Base-by-base conservation (phyloP, 2,888 invertebrate species). In the Baccha elongata region DNA sequence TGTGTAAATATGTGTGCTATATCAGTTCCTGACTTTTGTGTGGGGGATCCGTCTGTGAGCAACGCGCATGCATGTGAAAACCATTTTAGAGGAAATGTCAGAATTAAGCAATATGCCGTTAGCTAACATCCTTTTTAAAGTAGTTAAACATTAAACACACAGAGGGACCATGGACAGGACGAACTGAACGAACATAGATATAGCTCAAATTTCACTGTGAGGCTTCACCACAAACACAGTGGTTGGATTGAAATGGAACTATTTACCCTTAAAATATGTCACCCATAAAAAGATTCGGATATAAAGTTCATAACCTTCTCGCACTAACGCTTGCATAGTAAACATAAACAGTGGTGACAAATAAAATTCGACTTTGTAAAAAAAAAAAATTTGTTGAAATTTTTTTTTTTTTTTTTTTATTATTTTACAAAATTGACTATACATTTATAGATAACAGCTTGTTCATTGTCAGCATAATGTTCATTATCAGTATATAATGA, bases 221-320 rank as follows among this genome's bases (percentile, higher is more conserved):
- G 74, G 74, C 58, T 67, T 71, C 58, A 46, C 64, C 76, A 35
- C 75, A 67, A 58, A 67, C 58, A 69, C 55, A 65, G 55, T 65
- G 55, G 40, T 32, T n/a, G n/a, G n/a, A n/a, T n/a, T n/a, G n/a
- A 32, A 46, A 21, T 17, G 35, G 17, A 44, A 60, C 42, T 60
- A 26, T 21, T 42, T 15, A 64, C 55, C 65, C 67, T 50, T 48
- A 65, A 65, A 60, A 50, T 60, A 60, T 55, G 46, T 65, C 55
- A 48, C 37, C 73, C 29, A 50, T 29, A 74, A 67, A 67, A 67
- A 58, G 44, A 42, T 40, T 3, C 5, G 48, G 32, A 13, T 55
- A 42, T 50, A 50, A 55, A 42, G 35, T 53, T 60, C 42, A 42
- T 65, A 74, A 74, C 65, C 73, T 58, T 55, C 35, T 74, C 48